These are phyloP conservation scores for Troides helena DNA, from an alignment of 2,888 invertebrate species.

Conservation along the genomic window DNA sequence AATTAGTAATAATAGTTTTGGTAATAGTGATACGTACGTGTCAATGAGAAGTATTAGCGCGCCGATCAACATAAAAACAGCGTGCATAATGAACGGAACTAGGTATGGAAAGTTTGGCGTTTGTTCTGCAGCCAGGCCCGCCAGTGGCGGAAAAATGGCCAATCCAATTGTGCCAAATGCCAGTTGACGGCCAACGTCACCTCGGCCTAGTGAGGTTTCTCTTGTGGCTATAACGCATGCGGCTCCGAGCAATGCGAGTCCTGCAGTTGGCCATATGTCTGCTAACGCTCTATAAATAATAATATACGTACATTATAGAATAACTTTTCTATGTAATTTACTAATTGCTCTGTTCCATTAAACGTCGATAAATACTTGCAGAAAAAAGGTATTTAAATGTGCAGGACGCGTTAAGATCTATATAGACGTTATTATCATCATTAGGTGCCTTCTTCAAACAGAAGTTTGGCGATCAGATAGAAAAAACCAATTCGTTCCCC, in stretches of 20 bases:
- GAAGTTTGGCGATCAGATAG: too few relatives aligned
- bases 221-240: constrained; percentile 91
- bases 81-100: constrained; percentile 81
- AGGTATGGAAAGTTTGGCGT: constrained; percentile 71
- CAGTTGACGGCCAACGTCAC: constrained; percentile 89
- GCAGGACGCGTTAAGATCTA: too few relatives aligned
- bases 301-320: not conserved
- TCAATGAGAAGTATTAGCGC: constrained; percentile 80
- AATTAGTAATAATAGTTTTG: too few relatives aligned
- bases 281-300: constrained; percentile 80
- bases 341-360: too few relatives aligned
- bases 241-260: constrained; percentile 84
- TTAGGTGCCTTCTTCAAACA: too few relatives aligned
- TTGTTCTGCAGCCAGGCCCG: constrained; percentile 61
- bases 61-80: constrained; percentile 76
- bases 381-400: too few relatives aligned
- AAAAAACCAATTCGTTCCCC: too few relatives aligned
- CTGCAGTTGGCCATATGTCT: constrained; percentile 88
- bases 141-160: constrained; percentile 84
- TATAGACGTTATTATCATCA: too few relatives aligned
- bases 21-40: constrained; percentile 61
- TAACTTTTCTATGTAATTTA: too few relatives aligned
- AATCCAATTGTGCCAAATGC: constrained; percentile 88
- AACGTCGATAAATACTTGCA: too few relatives aligned
- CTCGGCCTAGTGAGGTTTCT: constrained; percentile 88